These are phyloP conservation scores for Heliconius sara DNA, from an alignment of 2,888 invertebrate species.

Conservation along the genomic window DNA sequence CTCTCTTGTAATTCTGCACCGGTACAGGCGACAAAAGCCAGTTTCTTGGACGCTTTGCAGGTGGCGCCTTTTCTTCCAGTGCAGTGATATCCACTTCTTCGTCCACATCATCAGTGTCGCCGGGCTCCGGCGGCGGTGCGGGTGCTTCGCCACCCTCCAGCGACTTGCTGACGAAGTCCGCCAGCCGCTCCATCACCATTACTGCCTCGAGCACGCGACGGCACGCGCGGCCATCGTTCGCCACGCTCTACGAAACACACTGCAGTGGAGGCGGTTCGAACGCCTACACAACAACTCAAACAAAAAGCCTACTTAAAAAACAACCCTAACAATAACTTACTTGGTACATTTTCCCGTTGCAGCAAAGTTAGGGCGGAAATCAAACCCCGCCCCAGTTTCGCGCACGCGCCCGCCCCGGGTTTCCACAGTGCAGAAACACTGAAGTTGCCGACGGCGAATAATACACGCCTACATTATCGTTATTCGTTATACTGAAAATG, in stretches of 20 bases:
- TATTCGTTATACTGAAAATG: conserved; percentile 78
- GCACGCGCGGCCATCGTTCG: conserved; percentile 74
- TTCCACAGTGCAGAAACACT: conserved; percentile 51
- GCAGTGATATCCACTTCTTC: conserved; percentile 80
- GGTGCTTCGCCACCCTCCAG: conserved; percentile 86
- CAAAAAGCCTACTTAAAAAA: conserved; percentile 41
- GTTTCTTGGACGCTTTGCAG: conserved; percentile 73
- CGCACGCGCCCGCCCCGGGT: conserved; percentile 73
- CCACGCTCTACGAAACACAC: conserved; percentile 70
- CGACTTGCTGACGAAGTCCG: conserved; percentile 95
- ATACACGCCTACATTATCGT: conserved; percentile 83
- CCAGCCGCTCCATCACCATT: conserved; percentile 93
- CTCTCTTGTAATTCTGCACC: conserved; percentile 68
- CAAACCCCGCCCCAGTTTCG: conserved; percentile 69
- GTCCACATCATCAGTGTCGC: conserved; percentile 72
- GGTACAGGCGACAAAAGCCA: conserved; percentile 80
- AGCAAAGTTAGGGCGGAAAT: conserved; percentile 60
- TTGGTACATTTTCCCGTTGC: conserved; percentile 49
- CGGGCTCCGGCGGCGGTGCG: conserved; percentile 78
- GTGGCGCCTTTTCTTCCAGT: conserved; percentile 73
- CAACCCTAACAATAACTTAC: conserved; percentile 43
- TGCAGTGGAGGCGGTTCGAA: conserved; percentile 64
- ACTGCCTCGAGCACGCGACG: conserved; percentile 73
- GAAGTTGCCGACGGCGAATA: conserved; percentile 61
- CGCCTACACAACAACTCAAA: conserved; percentile 65